Percentiles rank a stretch among this genome's conserved stretches.
phyloP scores from a whole-genome alignment of 2,113 vertebrate species.

The Prionailurus viverrinus region DNA sequence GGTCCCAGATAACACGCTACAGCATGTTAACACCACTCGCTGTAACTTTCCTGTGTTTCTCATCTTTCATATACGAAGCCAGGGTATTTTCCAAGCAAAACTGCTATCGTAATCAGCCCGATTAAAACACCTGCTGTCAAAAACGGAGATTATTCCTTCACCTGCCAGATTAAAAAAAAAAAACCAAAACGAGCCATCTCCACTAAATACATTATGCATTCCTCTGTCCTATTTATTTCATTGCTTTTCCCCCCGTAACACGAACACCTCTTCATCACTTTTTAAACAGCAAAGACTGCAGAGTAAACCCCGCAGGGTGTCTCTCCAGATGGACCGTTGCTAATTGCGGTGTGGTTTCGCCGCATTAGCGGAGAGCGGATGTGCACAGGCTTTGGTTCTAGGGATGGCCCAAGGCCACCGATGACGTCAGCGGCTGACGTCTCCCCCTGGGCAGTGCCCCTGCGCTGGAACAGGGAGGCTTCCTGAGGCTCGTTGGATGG shows the following conservation, averaged over 20 bases:
- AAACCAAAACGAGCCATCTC: not conserved
- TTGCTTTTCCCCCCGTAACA: not conserved
- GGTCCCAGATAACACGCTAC: not conserved
- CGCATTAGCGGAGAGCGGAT: rapidly evolving
- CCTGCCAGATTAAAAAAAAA: not conserved
- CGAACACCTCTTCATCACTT: not conserved
- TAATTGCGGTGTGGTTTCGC: rapidly evolving
- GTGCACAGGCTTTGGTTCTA: rapidly evolving
- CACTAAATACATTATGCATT: not conserved
- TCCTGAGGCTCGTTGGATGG: rapidly evolving
- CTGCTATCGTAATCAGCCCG: not conserved
- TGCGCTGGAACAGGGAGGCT: rapidly evolving
- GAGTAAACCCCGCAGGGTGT: too few species aligned
- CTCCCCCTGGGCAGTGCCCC: rapidly evolving
- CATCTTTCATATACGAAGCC: not conserved
- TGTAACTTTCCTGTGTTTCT: rapidly evolving
- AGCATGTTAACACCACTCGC: rapidly evolving
- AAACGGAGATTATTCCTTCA: not conserved
- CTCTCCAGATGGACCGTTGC: rapidly evolving
- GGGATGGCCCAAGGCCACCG: rapidly evolving
- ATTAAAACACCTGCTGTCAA: not conserved
- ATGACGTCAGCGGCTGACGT: rapidly evolving
- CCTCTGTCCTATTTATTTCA: not conserved
- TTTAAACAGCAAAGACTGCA: not conserved
- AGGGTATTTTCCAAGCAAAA: not conserved